Base-by-base conservation (phyloP, 2,888 invertebrate species). In the Thereva nobilitata region DNA sequence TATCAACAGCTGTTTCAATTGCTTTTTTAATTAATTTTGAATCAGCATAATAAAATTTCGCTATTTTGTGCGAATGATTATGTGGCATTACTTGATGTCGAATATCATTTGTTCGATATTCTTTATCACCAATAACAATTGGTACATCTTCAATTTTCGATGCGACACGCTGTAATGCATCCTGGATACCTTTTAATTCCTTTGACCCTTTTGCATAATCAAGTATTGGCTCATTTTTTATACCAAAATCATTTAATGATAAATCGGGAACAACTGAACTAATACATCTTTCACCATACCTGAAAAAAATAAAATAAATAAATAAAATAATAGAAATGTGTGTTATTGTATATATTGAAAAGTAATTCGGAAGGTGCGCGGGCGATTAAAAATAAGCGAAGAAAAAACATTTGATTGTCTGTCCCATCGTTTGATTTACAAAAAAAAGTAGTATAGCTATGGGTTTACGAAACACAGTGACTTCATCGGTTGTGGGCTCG, bases 121-220 rank as follows among this genome's bases (percentile, higher is more conserved):
- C 90, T 80, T 97, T 86, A 72, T 91, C 90, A n/a, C 97, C 98
- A 78, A 99, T 94, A n/a, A 97, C 88, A 77, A 99, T 91, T 6
- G 99, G 98, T 68, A 98, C 87, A 72, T 98, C 97, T 76, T 91
- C 90, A 67, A 88, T 87, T 66, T 83, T 83, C 35, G 82, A 80
- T 8, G 88, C 83, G 71, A 88, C 86, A 68, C 86, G 82, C 69
- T 87, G 82, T 49, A 98, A 80, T 53, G 89, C 89, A 57, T 84
- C 83, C 72, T 88, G 85, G 41, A 98, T 82, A 53, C 87, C 88
- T 59, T 82, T 79, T 67, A 95, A 86, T 81, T 99, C 97, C 65
- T 84, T 80, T 70, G 94, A 94, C 55, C 92, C 92, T 70, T 90
- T 89, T 70, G 87, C 84, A 81, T 97, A 99, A n/a, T 82, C 82